Conservation (phyloP, 2,888 invertebrate species). For the Altica lythri region DNA sequence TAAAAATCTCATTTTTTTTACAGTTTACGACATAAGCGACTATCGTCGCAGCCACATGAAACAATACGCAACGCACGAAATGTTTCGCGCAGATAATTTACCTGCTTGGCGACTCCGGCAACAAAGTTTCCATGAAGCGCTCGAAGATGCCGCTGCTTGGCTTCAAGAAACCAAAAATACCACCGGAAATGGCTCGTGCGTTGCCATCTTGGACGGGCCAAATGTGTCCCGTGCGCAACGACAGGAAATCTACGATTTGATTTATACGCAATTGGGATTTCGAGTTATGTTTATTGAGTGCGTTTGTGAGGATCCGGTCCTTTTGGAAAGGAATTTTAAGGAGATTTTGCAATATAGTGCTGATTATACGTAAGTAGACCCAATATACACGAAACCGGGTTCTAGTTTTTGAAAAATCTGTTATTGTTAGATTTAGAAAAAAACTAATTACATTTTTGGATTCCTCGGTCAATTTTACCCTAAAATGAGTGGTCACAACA, state of each 20-base stretch:
- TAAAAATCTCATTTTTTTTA: slow-evolving; percentile 41
- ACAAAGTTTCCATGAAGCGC: slow-evolving; percentile 81
- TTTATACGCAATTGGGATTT: slow-evolving; percentile 74
- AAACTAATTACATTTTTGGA: too few species aligned
- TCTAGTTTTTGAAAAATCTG: too few species aligned
- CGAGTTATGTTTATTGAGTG: slow-evolving; percentile 91
- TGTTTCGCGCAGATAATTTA: slow-evolving; percentile 84
- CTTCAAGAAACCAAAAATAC: slow-evolving; percentile 69
- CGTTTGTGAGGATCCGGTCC: slow-evolving; percentile 79
- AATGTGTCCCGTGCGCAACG: slow-evolving; percentile 85
- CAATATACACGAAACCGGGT: too few species aligned
- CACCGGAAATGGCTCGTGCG: too few species aligned
- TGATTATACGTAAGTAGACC: too few species aligned
- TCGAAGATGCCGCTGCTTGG: slow-evolving; percentile 85
- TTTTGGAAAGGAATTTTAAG: slow-evolving; percentile 74
- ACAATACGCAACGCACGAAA: slow-evolving; percentile 82
- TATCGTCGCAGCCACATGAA: slow-evolving; percentile 84
- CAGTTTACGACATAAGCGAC: slow-evolving; percentile 93
- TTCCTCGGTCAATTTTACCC: too few species aligned
- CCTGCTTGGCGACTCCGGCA: slow-evolving; percentile 81
- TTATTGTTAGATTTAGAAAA: too few species aligned
- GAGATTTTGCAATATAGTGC: slow-evolving; percentile 86
- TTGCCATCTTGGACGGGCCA: slow-evolving; percentile 84
- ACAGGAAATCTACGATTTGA: slow-evolving; percentile 74
- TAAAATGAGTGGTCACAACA: too few species aligned